These are phyloP conservation scores for Callimorpha dominula DNA, from an alignment of 2,888 invertebrate genomes.

Conservation along the genomic window DNA sequence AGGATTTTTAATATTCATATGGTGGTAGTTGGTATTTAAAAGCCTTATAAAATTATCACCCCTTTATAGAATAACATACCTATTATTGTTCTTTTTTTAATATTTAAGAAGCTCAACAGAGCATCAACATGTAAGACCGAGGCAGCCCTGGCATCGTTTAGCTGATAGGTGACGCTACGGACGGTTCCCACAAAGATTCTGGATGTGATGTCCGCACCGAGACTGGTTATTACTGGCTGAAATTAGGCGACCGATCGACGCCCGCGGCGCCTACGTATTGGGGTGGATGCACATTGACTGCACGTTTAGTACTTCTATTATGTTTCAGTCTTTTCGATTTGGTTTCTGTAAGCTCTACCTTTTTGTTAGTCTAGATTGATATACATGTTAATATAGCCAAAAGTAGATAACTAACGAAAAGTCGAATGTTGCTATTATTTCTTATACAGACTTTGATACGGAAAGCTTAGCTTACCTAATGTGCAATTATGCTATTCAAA, in stretches of 20 bases:
- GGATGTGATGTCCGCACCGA: constrained; percentile 67
- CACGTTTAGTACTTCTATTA: not conserved
- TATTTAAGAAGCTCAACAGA: not conserved
- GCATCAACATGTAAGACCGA: not conserved
- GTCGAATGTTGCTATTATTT: too few relatives aligned
- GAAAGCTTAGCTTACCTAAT: too few relatives aligned
- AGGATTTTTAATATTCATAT: too few relatives aligned
- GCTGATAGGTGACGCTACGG: constrained; percentile 59
- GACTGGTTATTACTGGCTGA: constrained; percentile 74
- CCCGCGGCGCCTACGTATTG: constrained; percentile 57
- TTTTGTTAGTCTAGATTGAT: not conserved
- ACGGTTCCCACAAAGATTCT: constrained; percentile 83
- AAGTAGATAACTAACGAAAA: not conserved
- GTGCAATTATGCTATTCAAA: too few relatives aligned
- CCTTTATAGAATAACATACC: not conserved
- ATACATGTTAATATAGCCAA: not conserved
- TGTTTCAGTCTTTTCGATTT: not conserved
- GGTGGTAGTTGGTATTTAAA: too few relatives aligned
- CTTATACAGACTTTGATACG: too few relatives aligned
- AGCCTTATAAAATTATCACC: not conserved
- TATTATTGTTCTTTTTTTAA: not conserved
- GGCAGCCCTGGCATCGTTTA: constrained; percentile 54
- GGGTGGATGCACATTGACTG: constrained; percentile 29
- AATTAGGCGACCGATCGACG: constrained; percentile 73
- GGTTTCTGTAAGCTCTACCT: not conserved